phyloP scores from a whole-genome alignment of 1,140 invertebrate species.

The Pissodes strobi region DNA sequence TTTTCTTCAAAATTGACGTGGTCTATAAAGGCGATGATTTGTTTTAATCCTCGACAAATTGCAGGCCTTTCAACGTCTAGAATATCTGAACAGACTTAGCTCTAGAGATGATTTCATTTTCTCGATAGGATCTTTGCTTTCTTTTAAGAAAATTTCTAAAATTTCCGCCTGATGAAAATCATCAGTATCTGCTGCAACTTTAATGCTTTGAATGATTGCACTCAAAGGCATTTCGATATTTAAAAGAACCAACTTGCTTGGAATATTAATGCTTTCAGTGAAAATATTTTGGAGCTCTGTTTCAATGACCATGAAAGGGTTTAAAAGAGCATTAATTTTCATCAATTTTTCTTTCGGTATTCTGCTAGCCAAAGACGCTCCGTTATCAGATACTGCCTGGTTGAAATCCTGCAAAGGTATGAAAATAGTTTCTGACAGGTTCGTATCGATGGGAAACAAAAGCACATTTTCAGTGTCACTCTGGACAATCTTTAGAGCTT shows the following conservation, averaged over 20 bases:
- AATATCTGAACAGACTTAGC: constrained; percentile 18
- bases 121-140: constrained; percentile 10
- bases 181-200: background rate
- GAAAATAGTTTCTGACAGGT: constrained; percentile 10
- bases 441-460: constrained; percentile 13
- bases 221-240: constrained; percentile 13
- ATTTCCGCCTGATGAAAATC: background rate
- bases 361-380: background rate
- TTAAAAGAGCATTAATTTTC: background rate
- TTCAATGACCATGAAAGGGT: constrained; percentile 16
- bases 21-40: constrained; percentile 1
- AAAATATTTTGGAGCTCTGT: no score
- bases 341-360: background rate
- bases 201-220: constrained; percentile 3
- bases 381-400: constrained; percentile 7
- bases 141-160: constrained; percentile 7
- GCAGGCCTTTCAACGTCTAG: constrained; percentile 24
- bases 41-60: constrained; percentile 22
- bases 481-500: constrained; percentile 13
- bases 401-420: constrained; percentile 27
- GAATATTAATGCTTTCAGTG: no score
- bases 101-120: background rate
- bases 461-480: constrained; percentile 26
- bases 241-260: background rate
- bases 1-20: constrained; percentile 4